These are phyloP conservation scores for Carposina sasakii DNA, from an alignment of 1,140 invertebrate genomes.

Conservation along the genomic window DNA sequence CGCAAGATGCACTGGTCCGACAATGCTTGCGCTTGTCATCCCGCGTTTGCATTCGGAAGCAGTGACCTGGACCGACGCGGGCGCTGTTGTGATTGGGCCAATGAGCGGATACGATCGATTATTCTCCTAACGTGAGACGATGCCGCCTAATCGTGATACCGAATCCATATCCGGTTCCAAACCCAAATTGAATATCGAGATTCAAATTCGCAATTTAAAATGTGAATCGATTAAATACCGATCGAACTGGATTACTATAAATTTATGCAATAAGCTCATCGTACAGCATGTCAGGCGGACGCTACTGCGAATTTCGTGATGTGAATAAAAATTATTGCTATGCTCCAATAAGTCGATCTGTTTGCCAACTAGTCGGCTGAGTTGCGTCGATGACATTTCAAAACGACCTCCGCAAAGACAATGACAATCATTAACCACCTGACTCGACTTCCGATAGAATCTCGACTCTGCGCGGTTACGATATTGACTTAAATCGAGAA, in stretches of 20 bases:
- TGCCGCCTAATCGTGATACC: slow-evolving; percentile 29
- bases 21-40: slow-evolving; percentile 49
- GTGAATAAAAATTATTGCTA: slow-evolving; percentile 52
- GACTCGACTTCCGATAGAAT: slow-evolving; percentile 25
- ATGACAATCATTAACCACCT: slow-evolving; percentile 51
- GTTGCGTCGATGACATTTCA: slow-evolving; percentile 57
- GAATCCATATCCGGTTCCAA: slow-evolving; percentile 35
- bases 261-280: slow-evolving; percentile 30
- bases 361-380: slow-evolving; percentile 42
- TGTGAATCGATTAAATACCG: no score
- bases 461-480: slow-evolving; percentile 25
- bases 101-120: slow-evolving; percentile 68
- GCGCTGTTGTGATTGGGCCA: slow-evolving; percentile 66
- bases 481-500: no score
- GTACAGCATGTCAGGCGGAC: slow-evolving; percentile 29
- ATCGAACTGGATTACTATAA: not conserved
- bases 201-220: no score
- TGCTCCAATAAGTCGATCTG: slow-evolving; percentile 62
- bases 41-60: slow-evolving; percentile 57
- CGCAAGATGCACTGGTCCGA: slow-evolving; percentile 21
- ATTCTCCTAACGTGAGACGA: slow-evolving; percentile 59
- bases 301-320: slow-evolving; percentile 35
- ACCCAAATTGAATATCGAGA: slow-evolving; percentile 3
- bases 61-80: slow-evolving; percentile 49
- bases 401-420: slow-evolving; percentile 50